Evolutionary conservation across 2,113 vertebrate genomes (phyloP), one percentile per base, ranked within the genome.

Genomic region (Brachypteracias leptosomus): DNA sequence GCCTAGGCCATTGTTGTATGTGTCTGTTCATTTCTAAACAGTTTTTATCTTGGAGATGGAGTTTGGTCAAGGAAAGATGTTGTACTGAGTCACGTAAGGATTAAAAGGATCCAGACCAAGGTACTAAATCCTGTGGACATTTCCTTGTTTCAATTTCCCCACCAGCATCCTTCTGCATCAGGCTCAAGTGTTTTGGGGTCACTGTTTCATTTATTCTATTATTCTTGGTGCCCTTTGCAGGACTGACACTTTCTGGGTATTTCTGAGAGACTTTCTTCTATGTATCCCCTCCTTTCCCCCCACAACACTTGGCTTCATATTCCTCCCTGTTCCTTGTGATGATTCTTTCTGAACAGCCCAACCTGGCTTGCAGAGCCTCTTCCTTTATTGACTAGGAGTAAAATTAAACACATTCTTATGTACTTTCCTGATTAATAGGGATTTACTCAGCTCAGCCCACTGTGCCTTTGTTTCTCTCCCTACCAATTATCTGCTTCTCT

Each of bases 351-450:
- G 85, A 94, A 44, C 9, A 77, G 75, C 52, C 44, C 86, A 81
- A 36, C n/a, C 31, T 85, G 58, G 44, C 70, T 87, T 65, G 38
- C 89, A 87, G 66, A 91, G 66, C 76, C 77, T 91, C 66, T 76
- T 38, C 13, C 40, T 88, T 86, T 84, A 88, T 86, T 94, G 83
- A 78, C 79, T 83, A 47, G 65, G 17, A 90, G 55, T 44, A 74
- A 91, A 95, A 94, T 94, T 67, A 96, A 95, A 86, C 52, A 77
- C 74, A 61, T 78, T 91, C 75, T 80, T 92, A 84, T 88, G 90
- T 94, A 80, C 88, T 89, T 92, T 89, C 61, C 85, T 86, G 65
- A 49, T 95, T 95, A 93, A 86, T 89, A 67, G 68, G 92, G 75
- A 91, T 90, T 95, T 95, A 78, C 2, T 3, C 79, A 93, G 71